Base-by-base conservation (phyloP, 2,888 invertebrate species). In the Eupeodes latifasciatus region DNA sequence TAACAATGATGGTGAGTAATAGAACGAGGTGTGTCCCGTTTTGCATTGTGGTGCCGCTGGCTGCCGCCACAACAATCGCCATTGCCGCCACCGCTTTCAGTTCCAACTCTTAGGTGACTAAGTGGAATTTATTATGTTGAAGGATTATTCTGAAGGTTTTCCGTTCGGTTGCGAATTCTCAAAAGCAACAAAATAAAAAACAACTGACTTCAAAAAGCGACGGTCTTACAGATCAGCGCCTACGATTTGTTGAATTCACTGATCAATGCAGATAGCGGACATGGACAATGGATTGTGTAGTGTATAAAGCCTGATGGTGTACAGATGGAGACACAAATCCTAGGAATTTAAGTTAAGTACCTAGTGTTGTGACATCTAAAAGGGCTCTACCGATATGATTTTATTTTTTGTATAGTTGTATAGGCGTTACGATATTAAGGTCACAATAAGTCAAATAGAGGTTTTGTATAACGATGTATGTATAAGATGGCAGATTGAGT, bases 21-120 rank as follows among this genome's bases (percentile, higher is more conserved):
- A 72, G 81, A 72, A 19, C 34, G 67, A 84, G 87, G 87, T 84
- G 87, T 88, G 87, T 77, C 87, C 36, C 47, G 72, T n/a, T 57
- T 59, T 72, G 53, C 53, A 71, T 44, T 53, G 9, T 47, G 27
- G 27, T 16, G 75, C 16, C 36, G 36, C 5, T 40, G 27, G 44
- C 2, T 14, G 5, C 14, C 14, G 27, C 19, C 67, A 12, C 57
- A n/a, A n/a, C n/a, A n/a, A n/a, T n/a, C n/a, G n/a, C n/a, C n/a
- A 14, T 3, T 16, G 12, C 57, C 27, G 27, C 19, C 67, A 12
- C 57, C 5, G 10, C 59, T 36, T 36, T 59, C 47, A 67, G 5
- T 53, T 34, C 36, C 51, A 61, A 11, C 11, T 44, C 16, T 9
- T 40, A 55, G 11, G 69, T 86, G 78, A 84, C 84, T 80, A 80